Evolutionary conservation across 2,888 invertebrate genomes (phyloP).

Genomic region (Stegana nigrithorax): DNA sequence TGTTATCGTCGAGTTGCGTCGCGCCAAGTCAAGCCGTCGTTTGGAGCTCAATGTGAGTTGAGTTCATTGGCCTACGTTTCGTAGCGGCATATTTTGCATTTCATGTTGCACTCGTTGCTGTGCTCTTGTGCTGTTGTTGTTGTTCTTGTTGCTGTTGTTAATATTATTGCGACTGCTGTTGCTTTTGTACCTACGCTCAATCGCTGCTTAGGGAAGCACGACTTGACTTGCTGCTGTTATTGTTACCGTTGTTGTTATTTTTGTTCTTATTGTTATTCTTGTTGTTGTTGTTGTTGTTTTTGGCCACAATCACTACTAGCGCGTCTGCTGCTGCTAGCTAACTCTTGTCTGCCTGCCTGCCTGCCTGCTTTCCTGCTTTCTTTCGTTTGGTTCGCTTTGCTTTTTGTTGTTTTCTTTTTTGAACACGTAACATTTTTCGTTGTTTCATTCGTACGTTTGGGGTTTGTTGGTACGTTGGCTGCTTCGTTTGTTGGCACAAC

Average conservation of each 20-base stretch:
- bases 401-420: no score
- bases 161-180: no score
- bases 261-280: no score
- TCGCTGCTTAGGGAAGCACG: conserved; percentile 20
- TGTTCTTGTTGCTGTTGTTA: no score
- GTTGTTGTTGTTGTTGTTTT: no score
- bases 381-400: neutral
- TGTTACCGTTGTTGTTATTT: no score
- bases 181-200: neutral
- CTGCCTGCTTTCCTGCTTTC: neutral
- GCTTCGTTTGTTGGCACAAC: conserved; percentile 8
- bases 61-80: conserved; percentile 53
- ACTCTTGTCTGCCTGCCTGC: neutral
- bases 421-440: neutral
- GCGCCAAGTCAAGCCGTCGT: neutral
- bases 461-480: neutral
- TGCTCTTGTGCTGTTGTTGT: neutral
- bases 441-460: neutral
- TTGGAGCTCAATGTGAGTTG: neutral
- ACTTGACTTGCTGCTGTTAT: neutral
- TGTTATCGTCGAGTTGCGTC: neutral
- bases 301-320: no score
- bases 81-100: conserved; percentile 61
- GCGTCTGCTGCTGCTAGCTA: no score
- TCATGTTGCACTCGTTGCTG: conserved; percentile 3